A percentile compares a stretch with the other conserved stretches of the same genome.
phyloP scores from a whole-genome alignment of 2,888 invertebrate species.

The Drosophila emarginata region DNA sequence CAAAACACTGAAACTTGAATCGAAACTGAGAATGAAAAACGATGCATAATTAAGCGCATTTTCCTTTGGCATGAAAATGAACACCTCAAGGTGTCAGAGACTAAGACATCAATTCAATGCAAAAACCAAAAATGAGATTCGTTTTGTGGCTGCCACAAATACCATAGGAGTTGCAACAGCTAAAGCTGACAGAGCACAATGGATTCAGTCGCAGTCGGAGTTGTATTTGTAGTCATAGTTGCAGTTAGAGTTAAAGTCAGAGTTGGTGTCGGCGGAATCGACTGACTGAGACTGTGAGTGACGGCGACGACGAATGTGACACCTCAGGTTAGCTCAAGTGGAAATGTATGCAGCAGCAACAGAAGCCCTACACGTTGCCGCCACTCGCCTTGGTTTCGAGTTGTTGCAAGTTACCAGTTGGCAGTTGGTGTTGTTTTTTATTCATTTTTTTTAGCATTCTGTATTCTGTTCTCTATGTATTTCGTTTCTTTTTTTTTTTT shows the following conservation, averaged over 20 bases:
- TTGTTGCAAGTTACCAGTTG: conserved; percentile 12
- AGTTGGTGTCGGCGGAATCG: conserved; percentile 30
- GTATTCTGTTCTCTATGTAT: conserved; percentile 10
- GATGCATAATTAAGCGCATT: conserved; percentile 74
- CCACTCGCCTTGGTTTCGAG: conserved; percentile 16
- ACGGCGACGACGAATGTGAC: conserved; percentile 75
- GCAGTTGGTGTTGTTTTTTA: conserved; percentile 18
- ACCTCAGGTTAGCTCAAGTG: conserved; percentile 69
- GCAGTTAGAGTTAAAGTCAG: conserved; percentile 9
- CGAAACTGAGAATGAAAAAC: conserved; percentile 34
- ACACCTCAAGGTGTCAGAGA: conserved; percentile 70
- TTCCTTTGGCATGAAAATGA: conserved; percentile 75
- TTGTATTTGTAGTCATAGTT: conserved; percentile 2
- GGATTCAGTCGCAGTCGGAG: conserved; percentile 31
- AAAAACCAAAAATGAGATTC: conserved; percentile 57
- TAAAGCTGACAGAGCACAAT: conserved; percentile 34
- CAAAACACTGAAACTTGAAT: conserved; percentile 26
- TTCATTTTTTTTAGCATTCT: conserved; percentile 13
- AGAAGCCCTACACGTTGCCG: conserved; percentile 65
- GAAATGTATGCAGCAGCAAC: conserved; percentile 53
- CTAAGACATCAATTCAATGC: conserved; percentile 65
- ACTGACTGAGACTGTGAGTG: conserved; percentile 56
- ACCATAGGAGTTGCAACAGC: conserved; percentile 75
- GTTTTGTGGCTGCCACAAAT: conserved; percentile 65
- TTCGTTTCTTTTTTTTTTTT: conserved; percentile 17